Conservation (phyloP, 1,140 invertebrate species). For the Sycobia sp. region DNA sequence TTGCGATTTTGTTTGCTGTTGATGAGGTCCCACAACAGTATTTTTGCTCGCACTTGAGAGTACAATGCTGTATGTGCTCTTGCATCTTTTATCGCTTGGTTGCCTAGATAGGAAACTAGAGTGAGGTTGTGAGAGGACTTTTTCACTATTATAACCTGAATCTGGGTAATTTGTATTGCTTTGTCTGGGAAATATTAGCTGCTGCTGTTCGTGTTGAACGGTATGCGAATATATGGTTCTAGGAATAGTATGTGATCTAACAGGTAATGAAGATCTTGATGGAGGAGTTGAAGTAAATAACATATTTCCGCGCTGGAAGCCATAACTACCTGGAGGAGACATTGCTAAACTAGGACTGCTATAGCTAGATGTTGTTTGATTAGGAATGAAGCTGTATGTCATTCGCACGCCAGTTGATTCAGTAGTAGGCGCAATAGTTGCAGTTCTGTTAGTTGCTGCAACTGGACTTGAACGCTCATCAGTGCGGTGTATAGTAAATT, state of each 20-base stretch:
- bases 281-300: constrained; percentile 64
- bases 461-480: constrained; percentile 32
- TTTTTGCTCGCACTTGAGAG: constrained; percentile 49
- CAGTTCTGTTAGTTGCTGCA: constrained; percentile 37
- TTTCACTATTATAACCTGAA: constrained; percentile 63
- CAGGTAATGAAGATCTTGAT: constrained; percentile 26
- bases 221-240: constrained; percentile 21
- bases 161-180: constrained; percentile 45
- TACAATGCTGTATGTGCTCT: constrained; percentile 73
- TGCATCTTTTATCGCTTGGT: constrained; percentile 62
- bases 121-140: constrained; percentile 50
- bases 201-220: neutral
- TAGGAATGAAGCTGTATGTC: constrained; percentile 61
- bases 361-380: constrained; percentile 4
- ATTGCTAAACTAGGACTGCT: neutral
- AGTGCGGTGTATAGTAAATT: constrained; percentile 64
- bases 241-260: constrained; percentile 42
- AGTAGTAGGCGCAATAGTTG: constrained; percentile 37
- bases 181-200: constrained; percentile 20
- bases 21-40: neutral
- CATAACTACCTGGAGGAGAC: constrained; percentile 37
- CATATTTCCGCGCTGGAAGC: constrained; percentile 64
- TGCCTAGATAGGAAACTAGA: constrained; percentile 48
- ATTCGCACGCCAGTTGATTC: constrained; percentile 59
- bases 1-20: constrained; percentile 31